These are phyloP conservation scores for Tuberolachnus salignus DNA, from an alignment of 2,888 invertebrate genomes.

Conservation along the genomic window DNA sequence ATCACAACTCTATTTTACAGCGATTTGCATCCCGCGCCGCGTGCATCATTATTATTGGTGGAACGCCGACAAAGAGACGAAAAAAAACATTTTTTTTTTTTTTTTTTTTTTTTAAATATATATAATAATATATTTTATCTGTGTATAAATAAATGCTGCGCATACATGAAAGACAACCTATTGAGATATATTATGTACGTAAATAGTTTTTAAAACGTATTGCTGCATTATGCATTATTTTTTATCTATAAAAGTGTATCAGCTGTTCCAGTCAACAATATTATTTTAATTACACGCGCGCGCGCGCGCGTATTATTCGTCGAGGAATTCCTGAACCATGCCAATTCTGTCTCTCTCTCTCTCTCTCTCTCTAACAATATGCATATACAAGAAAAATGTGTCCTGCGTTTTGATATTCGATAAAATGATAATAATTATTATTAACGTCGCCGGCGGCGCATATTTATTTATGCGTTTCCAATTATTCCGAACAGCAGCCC, in stretches of 20 bases:
- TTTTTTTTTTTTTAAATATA: no score
- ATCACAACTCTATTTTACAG: conserved; percentile 6
- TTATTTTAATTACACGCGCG: conserved; percentile 20
- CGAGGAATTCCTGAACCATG: conserved; percentile 24
- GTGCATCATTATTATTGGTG: conserved; percentile 1
- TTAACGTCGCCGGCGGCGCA: background rate
- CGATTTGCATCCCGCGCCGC: conserved; percentile 12
- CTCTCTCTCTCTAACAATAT: no score
- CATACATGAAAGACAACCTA: conserved; percentile 8
- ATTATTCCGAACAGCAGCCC: background rate
- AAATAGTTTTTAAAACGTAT: background rate
- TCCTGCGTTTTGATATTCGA: no score
- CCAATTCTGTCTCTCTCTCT: conserved; percentile 5
- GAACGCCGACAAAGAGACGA: conserved; percentile 29
- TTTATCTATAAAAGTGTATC: background rate
- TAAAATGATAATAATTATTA: conserved; percentile 20
- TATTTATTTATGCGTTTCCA: background rate
- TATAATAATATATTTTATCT: no score
- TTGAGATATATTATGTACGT: conserved; percentile 10
- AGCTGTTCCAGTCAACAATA: conserved; percentile 16
- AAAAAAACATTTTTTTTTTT: background rate
- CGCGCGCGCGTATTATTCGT: conserved; percentile 15
- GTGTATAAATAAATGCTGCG: background rate
- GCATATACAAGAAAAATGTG: background rate
- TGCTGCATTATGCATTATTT: background rate